These are phyloP conservation scores for Rallus crepitans DNA, from an alignment of 2,797 vertebrate genomes.

Conservation along the genomic window DNA sequence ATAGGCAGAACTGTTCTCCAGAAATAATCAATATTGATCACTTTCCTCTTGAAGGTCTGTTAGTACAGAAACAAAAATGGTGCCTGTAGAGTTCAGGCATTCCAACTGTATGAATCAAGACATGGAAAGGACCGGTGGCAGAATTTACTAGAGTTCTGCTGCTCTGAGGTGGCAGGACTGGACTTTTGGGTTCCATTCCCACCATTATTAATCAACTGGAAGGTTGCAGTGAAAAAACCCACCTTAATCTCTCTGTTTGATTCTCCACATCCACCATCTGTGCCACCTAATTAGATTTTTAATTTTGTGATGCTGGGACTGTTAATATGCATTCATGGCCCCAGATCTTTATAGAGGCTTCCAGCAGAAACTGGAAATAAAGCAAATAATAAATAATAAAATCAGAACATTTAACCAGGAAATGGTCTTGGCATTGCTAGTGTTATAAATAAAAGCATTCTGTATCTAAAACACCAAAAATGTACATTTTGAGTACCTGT, in stretches of 20 bases:
- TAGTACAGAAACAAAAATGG: not conserved
- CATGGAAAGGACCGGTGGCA: accelerated
- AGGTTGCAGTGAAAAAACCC: not conserved
- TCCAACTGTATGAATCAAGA: not conserved
- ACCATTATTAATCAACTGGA: not conserved
- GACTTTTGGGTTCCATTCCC: not conserved
- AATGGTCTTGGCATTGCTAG: not conserved
- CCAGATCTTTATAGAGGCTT: not conserved
- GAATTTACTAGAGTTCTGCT: not conserved
- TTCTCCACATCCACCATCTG: not conserved
- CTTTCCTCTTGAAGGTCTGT: not conserved
- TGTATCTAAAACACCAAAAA: not conserved
- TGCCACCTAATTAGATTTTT: not conserved
- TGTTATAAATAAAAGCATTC: not conserved
- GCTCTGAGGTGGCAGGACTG: not conserved
- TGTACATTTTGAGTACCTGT: not conserved
- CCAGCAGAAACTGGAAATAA: not conserved
- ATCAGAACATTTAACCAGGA: not conserved
- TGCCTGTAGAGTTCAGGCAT: not conserved
- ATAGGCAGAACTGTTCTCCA: not conserved
- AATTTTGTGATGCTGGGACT: not conserved
- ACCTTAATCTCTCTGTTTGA: not conserved
- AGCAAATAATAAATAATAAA: not conserved
- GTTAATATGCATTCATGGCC: not conserved
- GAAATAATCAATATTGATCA: not conserved